These are phyloP conservation scores for Spilogale gracilis DNA, from an alignment of 2,113 vertebrate genomes.

Conservation along the genomic window DNA sequence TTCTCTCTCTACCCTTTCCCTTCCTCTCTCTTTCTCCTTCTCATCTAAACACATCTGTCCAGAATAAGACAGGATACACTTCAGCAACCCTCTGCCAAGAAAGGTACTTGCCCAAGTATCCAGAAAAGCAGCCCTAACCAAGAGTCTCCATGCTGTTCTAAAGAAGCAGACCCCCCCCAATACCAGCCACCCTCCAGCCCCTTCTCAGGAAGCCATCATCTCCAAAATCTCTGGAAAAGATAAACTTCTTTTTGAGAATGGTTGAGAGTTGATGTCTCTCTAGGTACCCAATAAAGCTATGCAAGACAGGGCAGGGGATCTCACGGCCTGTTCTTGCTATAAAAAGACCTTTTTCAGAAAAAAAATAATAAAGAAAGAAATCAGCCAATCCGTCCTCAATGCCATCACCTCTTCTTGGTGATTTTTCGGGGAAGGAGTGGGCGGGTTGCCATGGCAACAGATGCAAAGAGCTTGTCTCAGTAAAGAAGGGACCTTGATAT, in stretches of 20 bases:
- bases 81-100: constrained; percentile 14
- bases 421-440: constrained; percentile 85
- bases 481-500: constrained; percentile 85
- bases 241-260: not conserved
- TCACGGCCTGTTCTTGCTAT: constrained; percentile 76
- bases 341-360: constrained; percentile 82
- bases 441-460: constrained; percentile 85
- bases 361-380: constrained; percentile 82
- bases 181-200: not conserved
- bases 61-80: not conserved
- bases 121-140: not conserved
- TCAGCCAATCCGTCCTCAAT: constrained; percentile 82
- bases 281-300: constrained; percentile 62
- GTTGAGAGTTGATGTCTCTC: not conserved
- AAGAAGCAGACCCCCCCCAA: constrained; percentile 13
- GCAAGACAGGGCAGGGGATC: constrained; percentile 66
- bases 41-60: not conserved
- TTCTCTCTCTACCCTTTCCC: not conserved
- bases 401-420: constrained; percentile 85
- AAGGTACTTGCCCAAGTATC: not conserved
- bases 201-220: constrained; percentile 23
- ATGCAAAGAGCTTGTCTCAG: constrained; percentile 82
- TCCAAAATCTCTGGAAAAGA: constrained; percentile 51
- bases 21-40: not conserved
- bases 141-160: not conserved